phyloP scores from a whole-genome alignment of 2,113 vertebrate species.

The Loxodonta africana region DNA sequence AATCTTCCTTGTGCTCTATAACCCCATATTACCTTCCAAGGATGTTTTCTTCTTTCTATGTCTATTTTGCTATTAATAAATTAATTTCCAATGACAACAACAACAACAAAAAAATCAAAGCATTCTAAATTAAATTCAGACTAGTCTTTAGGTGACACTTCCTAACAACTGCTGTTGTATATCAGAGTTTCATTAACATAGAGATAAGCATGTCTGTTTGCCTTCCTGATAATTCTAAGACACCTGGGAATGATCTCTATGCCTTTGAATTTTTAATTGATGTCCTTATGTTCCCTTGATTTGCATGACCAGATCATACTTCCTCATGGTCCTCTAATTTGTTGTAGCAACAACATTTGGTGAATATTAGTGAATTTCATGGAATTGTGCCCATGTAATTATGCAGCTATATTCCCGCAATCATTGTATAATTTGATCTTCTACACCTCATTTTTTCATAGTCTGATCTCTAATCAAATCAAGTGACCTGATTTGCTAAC shows the following conservation, averaged over 20 bases:
- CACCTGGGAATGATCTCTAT: conserved; percentile 39
- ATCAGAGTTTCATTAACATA: conserved; percentile 20
- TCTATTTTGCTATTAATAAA: conserved; percentile 41
- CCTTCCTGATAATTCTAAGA: conserved; percentile 43
- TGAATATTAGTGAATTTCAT: conserved; percentile 58
- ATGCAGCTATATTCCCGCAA: conserved; percentile 50
- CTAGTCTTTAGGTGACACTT: background rate
- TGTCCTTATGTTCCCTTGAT: conserved; percentile 62
- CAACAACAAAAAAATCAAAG: background rate
- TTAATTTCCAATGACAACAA: background rate
- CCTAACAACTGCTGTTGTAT: background rate
- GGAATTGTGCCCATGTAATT: conserved; percentile 60
- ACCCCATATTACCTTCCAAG: background rate
- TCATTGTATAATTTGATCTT: conserved; percentile 49
- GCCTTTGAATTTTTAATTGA: conserved; percentile 65
- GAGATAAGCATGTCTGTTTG: background rate
- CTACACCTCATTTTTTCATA: conserved; percentile 48
- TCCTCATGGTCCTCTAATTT: conserved; percentile 72
- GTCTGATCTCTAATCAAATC: background rate
- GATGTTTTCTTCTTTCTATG: background rate
- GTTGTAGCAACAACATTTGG: conserved; percentile 58
- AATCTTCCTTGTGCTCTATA: background rate
- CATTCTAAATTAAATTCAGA: background rate
- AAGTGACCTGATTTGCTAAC: background rate
- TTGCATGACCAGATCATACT: conserved; percentile 58